phyloP scores from a whole-genome alignment of 2,113 vertebrate species.

The Thamnophis sirtalis region DNA sequence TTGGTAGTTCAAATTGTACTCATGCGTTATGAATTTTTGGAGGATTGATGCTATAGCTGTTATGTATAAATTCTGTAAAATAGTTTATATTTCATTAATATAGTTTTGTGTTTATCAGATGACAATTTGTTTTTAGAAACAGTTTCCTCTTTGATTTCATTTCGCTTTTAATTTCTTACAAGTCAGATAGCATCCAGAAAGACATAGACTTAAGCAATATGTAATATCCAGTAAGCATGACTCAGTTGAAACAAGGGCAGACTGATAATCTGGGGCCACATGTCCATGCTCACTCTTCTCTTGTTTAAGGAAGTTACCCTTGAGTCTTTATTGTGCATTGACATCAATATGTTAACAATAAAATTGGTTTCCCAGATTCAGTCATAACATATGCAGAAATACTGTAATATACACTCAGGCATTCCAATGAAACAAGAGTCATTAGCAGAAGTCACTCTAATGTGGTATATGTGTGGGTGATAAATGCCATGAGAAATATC shows the following conservation, averaged over 20 bases:
- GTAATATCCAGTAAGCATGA: conserved; percentile 21
- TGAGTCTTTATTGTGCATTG: background rate
- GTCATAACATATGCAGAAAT: background rate
- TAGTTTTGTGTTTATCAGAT: background rate
- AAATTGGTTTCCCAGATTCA: background rate
- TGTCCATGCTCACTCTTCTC: background rate
- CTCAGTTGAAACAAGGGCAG: conserved; percentile 3
- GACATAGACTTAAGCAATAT: background rate
- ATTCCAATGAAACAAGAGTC: background rate
- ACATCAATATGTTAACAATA: rapidly evolving
- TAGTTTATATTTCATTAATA: background rate
- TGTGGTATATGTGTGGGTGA: background rate
- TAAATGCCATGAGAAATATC: background rate
- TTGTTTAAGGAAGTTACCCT: background rate
- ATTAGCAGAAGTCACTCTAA: background rate
- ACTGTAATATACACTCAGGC: background rate
- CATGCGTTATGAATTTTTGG: background rate
- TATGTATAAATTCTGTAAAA: background rate
- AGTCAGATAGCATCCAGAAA: background rate
- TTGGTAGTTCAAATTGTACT: background rate
- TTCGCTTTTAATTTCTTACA: background rate
- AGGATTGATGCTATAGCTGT: background rate
- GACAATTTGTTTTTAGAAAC: background rate
- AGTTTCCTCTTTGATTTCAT: background rate
- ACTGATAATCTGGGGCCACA: background rate